Base-by-base conservation (phyloP, 2,888 invertebrate genomes). In the Lasioglossum vierecki region DNA sequence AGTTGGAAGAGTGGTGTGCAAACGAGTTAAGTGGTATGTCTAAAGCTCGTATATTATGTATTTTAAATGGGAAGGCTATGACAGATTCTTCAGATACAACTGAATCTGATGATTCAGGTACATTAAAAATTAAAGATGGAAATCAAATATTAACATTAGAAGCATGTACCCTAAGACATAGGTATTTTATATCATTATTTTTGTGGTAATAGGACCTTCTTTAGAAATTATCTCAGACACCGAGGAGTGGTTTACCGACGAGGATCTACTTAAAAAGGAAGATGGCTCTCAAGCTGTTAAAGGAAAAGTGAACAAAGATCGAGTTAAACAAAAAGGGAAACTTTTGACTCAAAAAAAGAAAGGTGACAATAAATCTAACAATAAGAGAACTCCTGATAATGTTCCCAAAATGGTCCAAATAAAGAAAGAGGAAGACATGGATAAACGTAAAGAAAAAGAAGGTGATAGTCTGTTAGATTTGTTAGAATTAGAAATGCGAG, bases 401-500 rank as follows among this genome's bases (percentile, higher is more conserved):
- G 84, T 91, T 57, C 26, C 80, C n/a, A 85, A 88, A 15, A 79
- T 79, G 68, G 68, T 89, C 9, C 92, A 91, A 82, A 77, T 93
- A 26, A 94, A 94, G 80, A 87, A 89, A 39, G 93, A 94, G 74
- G 90, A 89, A 22, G 89, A 89, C 11, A 91, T 89, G 76, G 90
- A 91, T 5, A 77, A 84, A 49, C 73, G 44, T 44, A 92, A 93
- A 76, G 92, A 92, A 80, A 94, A 95, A 80, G 95, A 95, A 82
- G 95, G 95, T 0, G 95, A 95, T 83, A 95, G 95, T 89, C 92
- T 96, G 44, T 94, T 96, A 85, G 96, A 96, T 92, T 93, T 96
- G 49, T 91, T 96, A 76, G 96, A 96, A 90, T 92, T 96, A 75
- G 96, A 96, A 93, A 96, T 96, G 96, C 95, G 96, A 90, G 96